Evolutionary conservation across 2,113 vertebrate genomes (phyloP).

Genomic region (Erinaceus europaeus): DNA sequence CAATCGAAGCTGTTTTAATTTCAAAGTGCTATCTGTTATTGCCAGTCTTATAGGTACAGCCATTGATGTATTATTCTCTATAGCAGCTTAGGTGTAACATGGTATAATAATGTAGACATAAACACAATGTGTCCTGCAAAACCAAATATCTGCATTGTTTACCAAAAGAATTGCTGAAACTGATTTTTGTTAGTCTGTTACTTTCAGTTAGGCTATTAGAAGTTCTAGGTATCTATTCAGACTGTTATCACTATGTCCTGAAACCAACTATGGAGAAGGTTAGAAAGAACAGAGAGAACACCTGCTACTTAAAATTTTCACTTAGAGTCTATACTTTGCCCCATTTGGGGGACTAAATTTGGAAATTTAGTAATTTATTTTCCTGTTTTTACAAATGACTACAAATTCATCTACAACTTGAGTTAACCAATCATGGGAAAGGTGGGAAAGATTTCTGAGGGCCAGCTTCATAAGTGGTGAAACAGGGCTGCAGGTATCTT

Average conservation of each 20-base stretch:
- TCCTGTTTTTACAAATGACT: neutral
- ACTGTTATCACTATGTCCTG: neutral
- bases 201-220: neutral
- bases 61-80: neutral
- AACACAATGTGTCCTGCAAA: neutral
- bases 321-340: too few species aligned
- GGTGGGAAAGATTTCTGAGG: too few species aligned
- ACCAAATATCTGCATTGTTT: neutral
- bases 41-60: neutral
- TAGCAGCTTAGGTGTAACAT: accelerated
- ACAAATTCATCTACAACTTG: too few species aligned
- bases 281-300: neutral
- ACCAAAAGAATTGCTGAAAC: neutral
- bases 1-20: neutral
- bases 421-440: too few species aligned
- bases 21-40: neutral
- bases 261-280: neutral
- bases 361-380: too few species aligned
- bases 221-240: accelerated
- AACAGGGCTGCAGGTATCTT: too few species aligned
- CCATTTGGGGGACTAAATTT: too few species aligned
- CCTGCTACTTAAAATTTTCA: accelerated
- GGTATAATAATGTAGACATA: neutral
- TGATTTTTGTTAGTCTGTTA: neutral
- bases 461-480: too few species aligned